Conservation (phyloP, 2,888 invertebrate species). For the Xestobium rufovillosum region DNA sequence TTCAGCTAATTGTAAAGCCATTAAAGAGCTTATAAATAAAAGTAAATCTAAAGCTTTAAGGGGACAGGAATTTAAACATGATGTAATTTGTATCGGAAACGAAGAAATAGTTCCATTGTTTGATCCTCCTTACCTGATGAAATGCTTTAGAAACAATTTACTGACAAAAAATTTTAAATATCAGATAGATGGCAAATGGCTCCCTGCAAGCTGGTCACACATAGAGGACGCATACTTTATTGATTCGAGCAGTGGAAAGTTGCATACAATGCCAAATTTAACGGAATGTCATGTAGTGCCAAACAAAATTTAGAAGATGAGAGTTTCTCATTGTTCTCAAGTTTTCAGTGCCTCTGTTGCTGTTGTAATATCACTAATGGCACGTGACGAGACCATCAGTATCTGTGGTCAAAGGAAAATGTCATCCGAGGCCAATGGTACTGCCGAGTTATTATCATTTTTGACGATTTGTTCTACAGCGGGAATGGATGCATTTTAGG, state of each 20-base stretch:
- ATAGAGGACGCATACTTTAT: conserved; percentile 1
- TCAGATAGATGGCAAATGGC: background rate
- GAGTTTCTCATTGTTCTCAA: background rate
- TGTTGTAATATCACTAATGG: background rate
- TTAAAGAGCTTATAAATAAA: conserved; percentile 1
- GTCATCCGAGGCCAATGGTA: background rate
- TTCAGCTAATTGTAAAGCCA: background rate
- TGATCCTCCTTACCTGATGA: background rate
- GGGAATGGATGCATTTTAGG: too few species aligned
- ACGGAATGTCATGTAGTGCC: background rate
- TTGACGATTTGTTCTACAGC: background rate
- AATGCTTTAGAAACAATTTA: background rate
- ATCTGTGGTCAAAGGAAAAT: background rate
- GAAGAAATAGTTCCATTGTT: conserved; percentile 1
- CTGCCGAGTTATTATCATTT: background rate
- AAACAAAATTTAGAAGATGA: background rate
- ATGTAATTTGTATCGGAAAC: too few species aligned
- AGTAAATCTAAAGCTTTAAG: too few species aligned
- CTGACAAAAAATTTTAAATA: background rate
- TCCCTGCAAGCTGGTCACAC: background rate
- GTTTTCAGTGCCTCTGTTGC: conserved; percentile 1
- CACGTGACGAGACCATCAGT: background rate
- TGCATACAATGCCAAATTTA: background rate
- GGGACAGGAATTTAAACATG: too few species aligned
- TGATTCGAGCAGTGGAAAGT: background rate